Evolutionary conservation across 2,888 invertebrate species (phyloP), one percentile per base, ranked within the genome.

Genomic region (Podotricha telesiphe): DNA sequence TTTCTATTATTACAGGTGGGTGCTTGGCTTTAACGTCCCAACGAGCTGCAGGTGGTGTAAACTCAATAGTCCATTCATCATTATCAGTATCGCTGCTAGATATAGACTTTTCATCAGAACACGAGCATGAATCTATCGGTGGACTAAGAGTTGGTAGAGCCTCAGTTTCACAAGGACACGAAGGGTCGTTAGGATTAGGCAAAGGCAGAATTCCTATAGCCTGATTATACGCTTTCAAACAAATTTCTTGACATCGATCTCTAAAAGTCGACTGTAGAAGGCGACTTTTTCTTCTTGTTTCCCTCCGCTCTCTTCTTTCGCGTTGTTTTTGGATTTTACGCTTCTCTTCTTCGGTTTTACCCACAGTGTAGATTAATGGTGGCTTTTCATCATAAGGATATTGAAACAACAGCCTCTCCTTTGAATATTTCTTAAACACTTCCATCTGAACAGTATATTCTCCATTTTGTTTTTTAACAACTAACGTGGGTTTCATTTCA

Each of bases 191-290:
- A 0, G 86, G 83, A 67, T 90, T 86, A 4, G 89, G 87, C 48
- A 89, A 76, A 20, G 93, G 91, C 37, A 87, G 78, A 42, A 92
- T 28, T 4, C 93, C 93, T 62, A 92, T 88, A 0, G 93, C 88
- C 82, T 92, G 92, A 75, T 92, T 89, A 71, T 92, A 93, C 8
- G 93, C 91, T 76, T 92, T 93, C 17, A 91, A 76, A 78, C 93
- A 93, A 73, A 93, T 93, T 75, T 93, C 93, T 77, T 91, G 91
- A 74, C 93, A 93, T 73, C 82, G 88, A 62, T 92, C 90, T 72
- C 87, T 83, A 72, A 93, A 93, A 11, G 89, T 88, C 13, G 91
- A 89, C 73, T 93, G 93, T 19, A 93, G 73, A 2, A 92, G 73
- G 53, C 86, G 79, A 75, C 85, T 85, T 77, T 91, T 93, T 70